Evolutionary conservation across 2,888 invertebrate genomes (phyloP), one percentile per base, ranked within the genome.

Genomic region (Notodonta ziczac): DNA sequence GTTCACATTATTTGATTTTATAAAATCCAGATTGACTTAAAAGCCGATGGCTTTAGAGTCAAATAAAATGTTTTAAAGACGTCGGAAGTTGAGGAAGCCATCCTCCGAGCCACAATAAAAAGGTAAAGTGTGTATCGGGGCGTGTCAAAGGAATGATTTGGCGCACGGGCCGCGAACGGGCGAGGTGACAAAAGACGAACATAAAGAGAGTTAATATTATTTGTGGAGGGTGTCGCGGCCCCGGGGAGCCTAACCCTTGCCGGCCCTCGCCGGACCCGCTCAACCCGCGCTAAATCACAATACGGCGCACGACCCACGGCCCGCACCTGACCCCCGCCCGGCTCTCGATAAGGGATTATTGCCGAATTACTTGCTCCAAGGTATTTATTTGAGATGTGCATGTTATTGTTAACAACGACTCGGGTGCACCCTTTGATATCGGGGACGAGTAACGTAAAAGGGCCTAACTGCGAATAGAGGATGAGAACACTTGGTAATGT

Each of bases 191-290:
- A 84, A 77, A 82, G 77, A 76, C 76, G 73, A 74, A 74, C 76
- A 78, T 81, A 76, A 76, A 84, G 81, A 82, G 84, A 89, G 85
- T 86, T 88, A 86, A 89, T 85, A 86, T 84, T 78, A 80, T 85
- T 85, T 81, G 84, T 69, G 77, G 71, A 77, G 82, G 80, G 83
- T 67, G 70, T 59, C 56, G 55, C 67, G 56, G 65, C 63, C 58
- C 74, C 65, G 59, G 67, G 60, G 74, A 63, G 72, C 63, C 24
- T 66, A 74, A 74, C 74, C 74, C 74, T 74, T 73, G 69, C 74
- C 75, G 42, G 62, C 65, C 64, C 72, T 69, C 64, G 61, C 70
- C 67, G 73, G 66, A 60, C 76, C 71, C 74, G 76, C 70, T 67
- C 69, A 74, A 63, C 67, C 74, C 74, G 65, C 69, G 66, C 74